These are phyloP conservation scores for Drosophila repleta DNA, from an alignment of 1,140 invertebrate species.

Conservation along the genomic window DNA sequence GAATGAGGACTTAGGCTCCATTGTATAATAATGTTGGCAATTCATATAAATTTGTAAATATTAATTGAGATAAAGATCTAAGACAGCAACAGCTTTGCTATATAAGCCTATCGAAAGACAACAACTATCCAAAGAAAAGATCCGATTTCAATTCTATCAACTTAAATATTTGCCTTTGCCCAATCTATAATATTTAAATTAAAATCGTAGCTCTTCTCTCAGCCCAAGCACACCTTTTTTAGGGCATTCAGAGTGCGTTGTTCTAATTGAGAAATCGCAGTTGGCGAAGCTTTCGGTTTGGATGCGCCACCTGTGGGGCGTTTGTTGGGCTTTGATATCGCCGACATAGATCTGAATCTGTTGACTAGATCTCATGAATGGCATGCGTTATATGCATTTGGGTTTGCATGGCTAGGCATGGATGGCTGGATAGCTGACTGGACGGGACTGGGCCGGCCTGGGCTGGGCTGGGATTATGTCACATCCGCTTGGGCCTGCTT, in stretches of 20 bases:
- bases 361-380: slow-evolving; percentile 56
- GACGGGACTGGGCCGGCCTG: too few species aligned
- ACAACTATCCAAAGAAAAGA: too few species aligned
- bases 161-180: too few species aligned
- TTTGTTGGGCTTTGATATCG: slow-evolving; percentile 65
- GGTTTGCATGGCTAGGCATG: slow-evolving; percentile 1
- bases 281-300: slow-evolving; percentile 11
- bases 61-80: too few species aligned
- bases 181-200: too few species aligned
- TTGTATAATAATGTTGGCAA: too few species aligned
- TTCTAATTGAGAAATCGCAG: neutral
- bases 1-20: too few species aligned
- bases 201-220: too few species aligned
- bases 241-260: slow-evolving; percentile 38
- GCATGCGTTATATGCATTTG: slow-evolving; percentile 66
- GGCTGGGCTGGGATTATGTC: slow-evolving; percentile 67
- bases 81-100: too few species aligned
- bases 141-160: too few species aligned
- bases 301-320: slow-evolving; percentile 75
- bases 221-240: neutral
- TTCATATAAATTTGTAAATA: too few species aligned
- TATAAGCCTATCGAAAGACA: too few species aligned
- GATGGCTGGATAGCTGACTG: slow-evolving; percentile 24
- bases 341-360: slow-evolving; percentile 72
- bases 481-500: slow-evolving; percentile 55